These are phyloP conservation scores for Amphiprion ocellaris DNA, from an alignment of 2,113 vertebrate genomes.

Conservation along the genomic window DNA sequence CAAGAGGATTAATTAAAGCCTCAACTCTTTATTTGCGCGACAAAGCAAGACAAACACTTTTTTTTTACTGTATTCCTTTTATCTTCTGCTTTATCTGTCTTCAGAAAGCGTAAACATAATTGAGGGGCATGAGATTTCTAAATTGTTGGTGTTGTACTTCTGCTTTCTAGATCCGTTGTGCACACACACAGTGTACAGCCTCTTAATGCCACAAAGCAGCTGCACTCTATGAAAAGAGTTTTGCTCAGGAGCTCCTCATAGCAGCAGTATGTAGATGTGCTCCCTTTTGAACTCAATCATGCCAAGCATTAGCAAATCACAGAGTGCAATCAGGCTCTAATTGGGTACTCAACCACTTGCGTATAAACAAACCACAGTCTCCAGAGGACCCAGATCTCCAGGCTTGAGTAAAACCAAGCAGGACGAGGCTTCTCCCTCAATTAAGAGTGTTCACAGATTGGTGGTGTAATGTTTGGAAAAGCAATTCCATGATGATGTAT, in stretches of 20 bases:
- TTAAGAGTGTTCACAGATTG: neutral
- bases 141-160: neutral
- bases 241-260: conserved; percentile 44
- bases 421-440: conserved; percentile 17
- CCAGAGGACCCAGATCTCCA: conserved; percentile 15
- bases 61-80: neutral
- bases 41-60: neutral
- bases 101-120: neutral
- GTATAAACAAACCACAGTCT: conserved; percentile 32
- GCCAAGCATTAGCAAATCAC: conserved; percentile 68
- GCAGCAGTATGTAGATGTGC: conserved; percentile 16
- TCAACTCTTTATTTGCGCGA: neutral
- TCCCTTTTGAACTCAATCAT: conserved; percentile 62
- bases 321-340: conserved; percentile 51
- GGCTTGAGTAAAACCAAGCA: conserved; percentile 9
- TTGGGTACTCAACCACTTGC: conserved; percentile 38
- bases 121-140: conserved; percentile 1
- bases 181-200: neutral
- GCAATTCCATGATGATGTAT: conserved; percentile 44
- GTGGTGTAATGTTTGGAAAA: conserved; percentile 40
- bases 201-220: conserved; percentile 43
- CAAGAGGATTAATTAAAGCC: too few species aligned
- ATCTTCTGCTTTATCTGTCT: neutral
- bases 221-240: conserved; percentile 43
- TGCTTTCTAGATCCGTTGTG: conserved; percentile 14